A percentile compares a stretch with the other conserved stretches of the same genome.
Evolutionary conservation across 2,113 vertebrate species (phyloP).

Genomic region (Carlito syrichta): DNA sequence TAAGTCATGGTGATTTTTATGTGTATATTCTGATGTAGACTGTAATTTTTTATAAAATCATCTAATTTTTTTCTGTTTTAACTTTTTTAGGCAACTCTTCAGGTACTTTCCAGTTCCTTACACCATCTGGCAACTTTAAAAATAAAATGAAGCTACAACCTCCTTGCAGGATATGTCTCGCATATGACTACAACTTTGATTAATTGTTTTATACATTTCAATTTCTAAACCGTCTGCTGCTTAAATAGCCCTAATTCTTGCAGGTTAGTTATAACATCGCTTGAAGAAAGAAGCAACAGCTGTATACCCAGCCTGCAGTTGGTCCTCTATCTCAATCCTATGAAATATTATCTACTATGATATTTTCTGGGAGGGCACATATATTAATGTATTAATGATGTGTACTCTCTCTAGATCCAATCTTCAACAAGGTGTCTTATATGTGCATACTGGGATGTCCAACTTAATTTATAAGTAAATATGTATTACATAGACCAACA

Average conservation of each 20-base stretch:
- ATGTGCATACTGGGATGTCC: background rate
- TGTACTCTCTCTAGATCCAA: background rate
- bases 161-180: background rate
- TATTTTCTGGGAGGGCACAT: background rate
- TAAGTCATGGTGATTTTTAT: background rate
- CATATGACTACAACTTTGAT: background rate
- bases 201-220: background rate
- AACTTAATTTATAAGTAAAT: background rate
- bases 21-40: background rate
- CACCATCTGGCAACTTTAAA: background rate
- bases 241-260: background rate
- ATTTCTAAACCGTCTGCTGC: background rate
- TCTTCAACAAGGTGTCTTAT: fast-evolving
- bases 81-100: background rate
- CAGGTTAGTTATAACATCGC: background rate
- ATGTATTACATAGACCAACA: background rate
- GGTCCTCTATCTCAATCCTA: background rate
- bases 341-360: background rate
- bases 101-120: background rate
- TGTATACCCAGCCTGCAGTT: background rate
- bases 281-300: background rate
- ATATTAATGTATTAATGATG: background rate
- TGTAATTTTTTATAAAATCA: background rate
- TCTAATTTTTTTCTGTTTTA: slow-evolving; percentile 20
- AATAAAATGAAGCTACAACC: background rate